phyloP scores from a whole-genome alignment of 2,113 vertebrate species.

The Odontophorus gujanensis region DNA sequence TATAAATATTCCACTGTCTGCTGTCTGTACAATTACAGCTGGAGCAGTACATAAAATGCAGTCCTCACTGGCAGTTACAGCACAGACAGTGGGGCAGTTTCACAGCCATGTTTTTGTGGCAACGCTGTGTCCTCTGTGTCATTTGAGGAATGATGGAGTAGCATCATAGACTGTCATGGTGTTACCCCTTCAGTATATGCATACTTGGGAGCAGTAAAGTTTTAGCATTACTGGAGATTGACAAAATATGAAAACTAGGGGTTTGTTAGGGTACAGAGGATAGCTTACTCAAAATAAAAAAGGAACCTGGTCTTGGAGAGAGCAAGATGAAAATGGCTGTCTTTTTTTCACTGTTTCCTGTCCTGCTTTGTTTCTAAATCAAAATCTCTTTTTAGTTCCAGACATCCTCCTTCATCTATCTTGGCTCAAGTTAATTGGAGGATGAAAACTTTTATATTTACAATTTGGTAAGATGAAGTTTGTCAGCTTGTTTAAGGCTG shows the following conservation, averaged over 20 bases:
- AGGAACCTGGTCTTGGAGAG: not conserved
- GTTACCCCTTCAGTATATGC: rapidly evolving
- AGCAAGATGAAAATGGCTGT: not conserved
- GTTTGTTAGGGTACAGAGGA: not conserved
- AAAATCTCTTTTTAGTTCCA: not conserved
- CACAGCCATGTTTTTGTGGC: not conserved
- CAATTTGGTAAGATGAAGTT: not conserved
- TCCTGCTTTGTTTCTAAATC: not conserved
- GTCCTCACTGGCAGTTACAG: rapidly evolving
- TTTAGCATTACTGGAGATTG: not conserved
- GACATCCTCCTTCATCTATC: not conserved
- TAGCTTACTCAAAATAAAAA: not conserved
- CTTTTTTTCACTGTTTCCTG: not conserved
- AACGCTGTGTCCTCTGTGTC: not conserved
- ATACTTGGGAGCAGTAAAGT: not conserved
- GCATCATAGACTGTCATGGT: not conserved
- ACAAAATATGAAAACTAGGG: rapidly evolving
- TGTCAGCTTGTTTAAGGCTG: not conserved
- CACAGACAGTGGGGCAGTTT: rapidly evolving
- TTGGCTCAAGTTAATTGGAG: not conserved
- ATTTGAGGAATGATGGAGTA: not conserved
- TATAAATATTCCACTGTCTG: not conserved
- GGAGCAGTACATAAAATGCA: not conserved
- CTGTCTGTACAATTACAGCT: not conserved
- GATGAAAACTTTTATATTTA: not conserved